Evolutionary conservation across 2,797 vertebrate genomes (phyloP).

Genomic region (Pangasius larnaudii): DNA sequence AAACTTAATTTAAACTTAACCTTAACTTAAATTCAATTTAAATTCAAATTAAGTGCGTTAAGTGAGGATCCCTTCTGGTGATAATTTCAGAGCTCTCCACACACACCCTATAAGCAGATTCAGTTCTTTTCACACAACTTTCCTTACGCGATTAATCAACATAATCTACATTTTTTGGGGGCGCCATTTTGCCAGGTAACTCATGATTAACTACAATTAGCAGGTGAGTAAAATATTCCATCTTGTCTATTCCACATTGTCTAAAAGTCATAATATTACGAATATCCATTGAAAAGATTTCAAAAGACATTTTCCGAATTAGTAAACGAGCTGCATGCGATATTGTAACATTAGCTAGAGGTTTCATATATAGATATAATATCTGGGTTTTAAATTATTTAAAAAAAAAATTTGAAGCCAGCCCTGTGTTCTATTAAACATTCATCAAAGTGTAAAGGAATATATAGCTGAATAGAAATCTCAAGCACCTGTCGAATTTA

Average conservation of each 20-base stretch:
- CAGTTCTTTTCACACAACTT: background rate
- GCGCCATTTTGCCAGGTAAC: too few relatives aligned
- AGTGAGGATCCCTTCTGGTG: too few relatives aligned
- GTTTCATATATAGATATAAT: background rate
- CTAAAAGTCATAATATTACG: too few relatives aligned
- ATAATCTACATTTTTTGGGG: background rate
- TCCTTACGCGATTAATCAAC: background rate
- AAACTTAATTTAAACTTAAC: too few relatives aligned
- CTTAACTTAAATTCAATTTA: too few relatives aligned
- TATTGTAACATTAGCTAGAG: background rate
- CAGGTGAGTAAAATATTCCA: background rate
- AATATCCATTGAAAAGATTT: too few relatives aligned
- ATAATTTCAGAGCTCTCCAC: background rate
- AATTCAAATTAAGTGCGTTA: too few relatives aligned
- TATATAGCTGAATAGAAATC: background rate
- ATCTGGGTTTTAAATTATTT: background rate
- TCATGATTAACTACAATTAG: background rate
- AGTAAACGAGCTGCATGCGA: too few relatives aligned
- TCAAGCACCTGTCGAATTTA: background rate
- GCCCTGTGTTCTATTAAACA: background rate
- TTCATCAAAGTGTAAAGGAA: background rate
- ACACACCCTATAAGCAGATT: background rate
- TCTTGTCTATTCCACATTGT: too few relatives aligned
- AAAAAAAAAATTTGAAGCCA: background rate
- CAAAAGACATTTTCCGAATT: too few relatives aligned